These are phyloP conservation scores for Prenolepis imparis DNA, from an alignment of 2,888 invertebrate species.

Conservation along the genomic window DNA sequence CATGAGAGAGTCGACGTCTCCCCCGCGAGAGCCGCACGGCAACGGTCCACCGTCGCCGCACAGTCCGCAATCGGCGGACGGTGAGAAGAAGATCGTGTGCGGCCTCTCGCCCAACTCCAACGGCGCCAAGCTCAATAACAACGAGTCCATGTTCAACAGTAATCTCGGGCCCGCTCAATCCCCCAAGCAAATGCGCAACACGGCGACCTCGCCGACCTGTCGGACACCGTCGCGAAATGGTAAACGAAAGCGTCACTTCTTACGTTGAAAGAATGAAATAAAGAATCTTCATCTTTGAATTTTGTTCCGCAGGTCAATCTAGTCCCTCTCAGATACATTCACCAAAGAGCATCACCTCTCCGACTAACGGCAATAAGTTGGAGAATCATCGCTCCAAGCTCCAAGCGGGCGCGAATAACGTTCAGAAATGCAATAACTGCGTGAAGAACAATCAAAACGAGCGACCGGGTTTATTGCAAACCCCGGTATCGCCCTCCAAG, in stretches of 20 bases:
- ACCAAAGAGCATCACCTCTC: conserved; percentile 80
- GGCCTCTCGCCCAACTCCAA: conserved; percentile 76
- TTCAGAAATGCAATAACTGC: conserved; percentile 83
- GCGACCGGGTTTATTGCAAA: conserved; percentile 82
- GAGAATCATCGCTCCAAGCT: conserved; percentile 78
- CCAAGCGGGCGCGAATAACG: conserved; percentile 68
- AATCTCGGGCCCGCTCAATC: conserved; percentile 81
- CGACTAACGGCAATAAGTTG: conserved; percentile 78
- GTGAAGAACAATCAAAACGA: conserved; percentile 83
- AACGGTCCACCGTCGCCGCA: conserved; percentile 81
- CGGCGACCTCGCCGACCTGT: conserved; percentile 83
- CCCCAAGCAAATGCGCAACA: conserved; percentile 83
- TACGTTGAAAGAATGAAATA: not conserved
- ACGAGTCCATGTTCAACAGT: conserved; percentile 84
- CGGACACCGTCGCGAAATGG: conserved; percentile 82
- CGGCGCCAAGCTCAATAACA: conserved; percentile 80
- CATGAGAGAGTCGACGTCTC: conserved; percentile 93
- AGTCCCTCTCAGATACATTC: conserved; percentile 82
- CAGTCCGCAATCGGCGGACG: conserved; percentile 78
- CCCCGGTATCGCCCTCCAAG: conserved; percentile 84
- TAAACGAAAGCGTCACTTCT: conserved; percentile 49
- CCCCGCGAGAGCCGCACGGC: conserved; percentile 86
- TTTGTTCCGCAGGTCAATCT: conserved; percentile 79
- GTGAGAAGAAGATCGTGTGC: conserved; percentile 74
- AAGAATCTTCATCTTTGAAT: not conserved